Base-by-base conservation (phyloP, 2,113 vertebrate genomes). In the Collichthys lucidus region DNA sequence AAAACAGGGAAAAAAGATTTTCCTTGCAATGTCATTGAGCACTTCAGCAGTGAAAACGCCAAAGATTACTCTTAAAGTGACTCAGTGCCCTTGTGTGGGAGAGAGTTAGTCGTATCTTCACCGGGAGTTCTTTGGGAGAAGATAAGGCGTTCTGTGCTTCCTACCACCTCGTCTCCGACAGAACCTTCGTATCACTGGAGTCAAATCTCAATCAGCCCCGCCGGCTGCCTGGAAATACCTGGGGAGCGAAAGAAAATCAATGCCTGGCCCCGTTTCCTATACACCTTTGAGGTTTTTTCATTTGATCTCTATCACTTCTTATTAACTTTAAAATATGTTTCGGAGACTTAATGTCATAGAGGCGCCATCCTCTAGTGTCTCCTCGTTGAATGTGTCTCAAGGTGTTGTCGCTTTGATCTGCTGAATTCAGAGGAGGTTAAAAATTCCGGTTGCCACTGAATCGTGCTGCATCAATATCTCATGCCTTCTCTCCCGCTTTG, bases 241-340 rank as follows among this genome's bases (percentile, higher is more conserved):
- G 62, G 68, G 72, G 68, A 83, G 40, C 68, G 63, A 74, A 61
- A 61, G 77, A 57, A 84, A 83, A 89, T 86, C 86, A 73, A 78
- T 49, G 42, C 29, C 59, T 63, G 66, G 75, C 74, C 50, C 24
- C 2, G 22, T 55, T 86, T 61, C 63, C 50, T 57, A 6, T 52
- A 71, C 79, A 74, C 73, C 82, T 76, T 49, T 53, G 69, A 84
- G 49, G 52, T n/a, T 86, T 88, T 88, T 80, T 65, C 57, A 82
- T 88, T 83, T 89, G 80, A 87, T 90, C 68, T 74, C 77, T 88
- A 87, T 91, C 86, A 35, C 67, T 67, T 85, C 59, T 69, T 83
- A 77, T 87, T 84, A 86, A 78, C 65, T 78, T 86, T 22, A 82
- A 86, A 86, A 87, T 84, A 83, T 70, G 73, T 84, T 85, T 83